Evolutionary conservation across 2,113 vertebrate species (phyloP), one percentile per base, ranked within the genome.

Genomic region (Rhodinocichla rosea): DNA sequence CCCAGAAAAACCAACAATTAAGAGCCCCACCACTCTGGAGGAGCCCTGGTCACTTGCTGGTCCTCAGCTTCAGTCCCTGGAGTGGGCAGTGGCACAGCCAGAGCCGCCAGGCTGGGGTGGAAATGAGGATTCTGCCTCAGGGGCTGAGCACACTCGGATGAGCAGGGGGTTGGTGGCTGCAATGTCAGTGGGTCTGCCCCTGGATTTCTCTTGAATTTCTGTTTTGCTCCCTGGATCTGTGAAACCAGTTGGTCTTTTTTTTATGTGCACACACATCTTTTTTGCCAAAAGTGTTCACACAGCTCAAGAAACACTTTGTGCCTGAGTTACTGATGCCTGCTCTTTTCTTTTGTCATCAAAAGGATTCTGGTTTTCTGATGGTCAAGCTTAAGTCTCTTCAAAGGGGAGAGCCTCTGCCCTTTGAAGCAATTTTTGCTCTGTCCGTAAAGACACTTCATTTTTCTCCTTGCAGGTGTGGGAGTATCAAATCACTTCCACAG

Each of bases 41-140:
- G 28, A 74, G 12, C 7, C 24, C 42, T 64, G 2, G 9, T 35
- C 12, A 4, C 27, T 79, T 4, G 1, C 40, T 6, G 6, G 32
- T 17, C 28, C 60, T 59, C 42, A 27, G 42, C 11, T 74, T 57
- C 30, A 20, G 14, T 22, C 16, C 62, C 56, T 0, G 0, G 30
- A 16, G 20, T 0, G 1, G 55, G 35, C 62, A 59, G 22, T 1
- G 13, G 17, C 52, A 32, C 0, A 0, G 47, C 42, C 67, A 75
- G 24, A 24, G 32, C 32, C 0, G 1, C 23, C 27, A 26, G 40
- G 21, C 40, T 33, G 35, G 35, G 40, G 3, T 59, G 65, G 42
- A 63, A 80, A 65, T 2, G 9, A 44, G 60, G 24, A 33, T 11
- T 59, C 39, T 33, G n/a, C 35, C 50, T 50, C 6, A 7, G 40